These are phyloP conservation scores for Stratiomys singularior DNA, from an alignment of 2,888 invertebrate species.

Conservation along the genomic window DNA sequence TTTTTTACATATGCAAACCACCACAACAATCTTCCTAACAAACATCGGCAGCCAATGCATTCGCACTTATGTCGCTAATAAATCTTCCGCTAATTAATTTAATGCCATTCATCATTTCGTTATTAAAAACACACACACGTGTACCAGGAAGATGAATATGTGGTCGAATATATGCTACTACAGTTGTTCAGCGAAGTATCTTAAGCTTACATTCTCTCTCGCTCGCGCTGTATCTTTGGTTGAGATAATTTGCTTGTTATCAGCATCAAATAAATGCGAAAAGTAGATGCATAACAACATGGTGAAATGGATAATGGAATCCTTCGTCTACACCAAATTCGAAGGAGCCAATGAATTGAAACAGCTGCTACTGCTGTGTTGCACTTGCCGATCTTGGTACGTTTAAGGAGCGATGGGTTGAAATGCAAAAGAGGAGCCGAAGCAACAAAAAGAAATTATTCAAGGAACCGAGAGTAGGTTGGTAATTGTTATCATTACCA, in stretches of 20 bases:
- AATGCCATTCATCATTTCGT: conserved; percentile 37
- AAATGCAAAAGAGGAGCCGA: too few relatives aligned
- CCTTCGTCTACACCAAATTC: background rate
- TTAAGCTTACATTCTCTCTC: conserved; percentile 23
- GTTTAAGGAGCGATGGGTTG: background rate
- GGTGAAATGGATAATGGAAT: conserved; percentile 16
- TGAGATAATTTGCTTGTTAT: conserved; percentile 39
- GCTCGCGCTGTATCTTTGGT: background rate
- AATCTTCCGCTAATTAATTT: conserved; percentile 40
- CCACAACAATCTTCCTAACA: background rate
- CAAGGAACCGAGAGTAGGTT: background rate
- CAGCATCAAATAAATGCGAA: conserved; percentile 5
- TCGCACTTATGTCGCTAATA: conserved; percentile 34
- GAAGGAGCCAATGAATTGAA: background rate
- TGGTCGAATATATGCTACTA: too few relatives aligned
- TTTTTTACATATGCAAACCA: background rate
- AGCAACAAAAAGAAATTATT: conserved; percentile 8
- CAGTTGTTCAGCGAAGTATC: background rate
- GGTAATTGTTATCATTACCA: conserved; percentile 45
- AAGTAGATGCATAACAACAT: background rate
- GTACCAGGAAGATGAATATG: too few relatives aligned
- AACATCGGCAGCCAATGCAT: background rate
- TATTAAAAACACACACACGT: background rate
- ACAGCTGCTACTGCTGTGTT: background rate
- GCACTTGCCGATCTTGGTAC: background rate